These are phyloP conservation scores for Tragelaphus buxtoni DNA, from an alignment of 2,113 vertebrate genomes.

Conservation along the genomic window DNA sequence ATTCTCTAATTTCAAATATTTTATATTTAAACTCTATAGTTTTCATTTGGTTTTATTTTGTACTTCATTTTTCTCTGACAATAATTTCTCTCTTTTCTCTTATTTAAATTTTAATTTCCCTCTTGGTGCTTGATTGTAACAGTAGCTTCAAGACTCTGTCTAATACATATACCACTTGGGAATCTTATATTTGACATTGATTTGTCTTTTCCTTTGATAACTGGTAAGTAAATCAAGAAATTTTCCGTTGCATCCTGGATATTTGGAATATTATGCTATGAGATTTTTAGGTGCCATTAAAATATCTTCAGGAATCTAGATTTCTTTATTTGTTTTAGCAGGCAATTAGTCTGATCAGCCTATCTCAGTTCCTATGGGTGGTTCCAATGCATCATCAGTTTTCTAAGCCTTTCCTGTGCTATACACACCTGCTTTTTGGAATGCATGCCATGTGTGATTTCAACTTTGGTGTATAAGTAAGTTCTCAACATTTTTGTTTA, in stretches of 20 bases:
- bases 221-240: not conserved
- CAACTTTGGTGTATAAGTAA: not conserved
- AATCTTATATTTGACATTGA: not conserved
- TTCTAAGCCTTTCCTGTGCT: not conserved
- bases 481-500: not conserved
- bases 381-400: not conserved
- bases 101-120: not conserved
- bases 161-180: not conserved
- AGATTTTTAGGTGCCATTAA: not conserved
- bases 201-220: not conserved
- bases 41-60: not conserved
- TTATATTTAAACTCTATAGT: not conserved
- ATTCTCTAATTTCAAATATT: not conserved
- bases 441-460: not conserved
- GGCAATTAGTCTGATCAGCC: not conserved
- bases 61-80: not conserved
- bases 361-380: not conserved
- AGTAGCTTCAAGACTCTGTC: not conserved
- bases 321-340: not conserved
- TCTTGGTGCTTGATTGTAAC: not conserved
- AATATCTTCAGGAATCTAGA: not conserved
- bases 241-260: not conserved
- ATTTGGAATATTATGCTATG: not conserved
- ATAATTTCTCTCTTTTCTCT: not conserved
- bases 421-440: not conserved